Evolutionary conservation across 1,140 invertebrate species (phyloP), one percentile per base, ranked within the genome.

Genomic region (Orchestia grillus): DNA sequence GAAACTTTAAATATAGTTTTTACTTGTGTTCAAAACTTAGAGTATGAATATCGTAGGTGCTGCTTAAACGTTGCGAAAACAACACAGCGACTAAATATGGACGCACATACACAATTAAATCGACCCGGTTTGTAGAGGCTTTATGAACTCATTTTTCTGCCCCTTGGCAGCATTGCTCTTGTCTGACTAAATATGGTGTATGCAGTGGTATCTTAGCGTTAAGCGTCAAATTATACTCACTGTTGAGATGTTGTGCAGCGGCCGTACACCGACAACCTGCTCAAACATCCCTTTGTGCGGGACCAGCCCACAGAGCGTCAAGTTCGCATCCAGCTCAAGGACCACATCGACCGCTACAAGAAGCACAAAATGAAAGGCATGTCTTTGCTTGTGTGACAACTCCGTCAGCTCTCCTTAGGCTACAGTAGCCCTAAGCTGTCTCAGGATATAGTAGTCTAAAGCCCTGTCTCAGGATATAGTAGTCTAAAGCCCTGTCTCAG

Each of bases 281-380:
- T 99, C 95, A 99, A 99, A 97, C 99, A 99, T 98, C 98, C 99
- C 91, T 99, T 99, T 97, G 99, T 99, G 97, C 98, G 98, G 97
- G 99, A 99, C 98, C 99, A 99, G 97, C 99, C 99, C 0, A 99
- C 99, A 96, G 99, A 99, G 97, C 98, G 99, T 97, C 99, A 99
- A 98, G 99, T 99, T 91, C 98, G 99, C 97, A 99, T 99, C 97
- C 99, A 99, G 97, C 98, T 99, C 44, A 99, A 99, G 98, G 99
- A 99, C 97, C 99, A 99, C 97, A 99, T 99, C 97, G 99, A 99
- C 98, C 98, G 99, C 96, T 99, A 99, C 97, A 99, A 99, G 98
- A 99, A 99, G 97, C 98, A 99, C 97, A 99, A 99, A 98, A 98
- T 99, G 97, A 99, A 99, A 98, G 98, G 98, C 98, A 97, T 96